Percentiles rank a stretch among this genome's conserved stretches.
phyloP scores from a whole-genome alignment of 2,888 invertebrate species.

The Harmothoe impar region DNA sequence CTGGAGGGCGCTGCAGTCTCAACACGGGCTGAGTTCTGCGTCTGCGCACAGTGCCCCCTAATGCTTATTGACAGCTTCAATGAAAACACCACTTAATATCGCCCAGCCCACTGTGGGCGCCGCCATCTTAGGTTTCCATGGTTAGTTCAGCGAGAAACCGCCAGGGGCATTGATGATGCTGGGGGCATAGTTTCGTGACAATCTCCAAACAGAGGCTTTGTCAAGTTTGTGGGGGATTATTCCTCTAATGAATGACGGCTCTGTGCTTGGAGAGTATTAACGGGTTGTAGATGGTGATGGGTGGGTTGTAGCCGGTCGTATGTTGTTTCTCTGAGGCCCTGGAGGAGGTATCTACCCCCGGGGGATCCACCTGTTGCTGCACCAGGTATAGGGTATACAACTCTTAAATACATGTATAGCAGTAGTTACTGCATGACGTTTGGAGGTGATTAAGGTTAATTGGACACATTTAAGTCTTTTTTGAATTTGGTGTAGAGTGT shows the following conservation, averaged over 20 bases:
- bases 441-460: no score
- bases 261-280: not conserved
- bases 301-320: slow-evolving; percentile 26
- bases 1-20: not conserved
- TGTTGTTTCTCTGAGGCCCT: slow-evolving; percentile 12
- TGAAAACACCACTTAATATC: slow-evolving; percentile 42
- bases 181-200: not conserved
- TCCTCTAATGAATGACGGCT: not conserved
- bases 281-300: not conserved
- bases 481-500: no score
- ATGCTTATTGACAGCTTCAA: not conserved
- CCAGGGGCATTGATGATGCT: not conserved
- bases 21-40: not conserved
- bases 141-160: not conserved
- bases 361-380: not conserved
- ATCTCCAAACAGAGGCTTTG: not conserved
- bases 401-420: no score
- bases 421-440: no score
- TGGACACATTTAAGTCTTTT: no score
- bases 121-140: not conserved
- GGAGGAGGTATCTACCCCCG: no score
- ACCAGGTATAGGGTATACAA: no score
- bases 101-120: not conserved
- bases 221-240: not conserved
- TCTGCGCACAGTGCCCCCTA: not conserved